Base-by-base conservation (phyloP, 2,797 vertebrate genomes). In the Clamator glandarius region DNA sequence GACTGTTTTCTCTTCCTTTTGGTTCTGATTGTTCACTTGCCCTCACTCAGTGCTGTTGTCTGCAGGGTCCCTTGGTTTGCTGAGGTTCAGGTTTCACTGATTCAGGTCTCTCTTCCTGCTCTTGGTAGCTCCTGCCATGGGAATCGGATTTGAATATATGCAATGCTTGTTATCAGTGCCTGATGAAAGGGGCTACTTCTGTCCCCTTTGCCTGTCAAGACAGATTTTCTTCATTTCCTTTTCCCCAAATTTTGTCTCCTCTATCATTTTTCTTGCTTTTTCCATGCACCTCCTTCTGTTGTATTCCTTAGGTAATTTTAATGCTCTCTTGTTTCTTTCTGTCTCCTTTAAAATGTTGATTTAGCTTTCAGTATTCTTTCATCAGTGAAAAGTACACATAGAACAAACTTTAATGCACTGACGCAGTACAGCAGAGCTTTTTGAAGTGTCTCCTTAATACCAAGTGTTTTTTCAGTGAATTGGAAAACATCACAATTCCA, bases 91-190 rank as follows among this genome's bases (percentile, higher is more conserved):
- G 42, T 82, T 92, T 64, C 50, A 80, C 68, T 25, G n/a, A 69
- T 57, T 84, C 52, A 88, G 44, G 72, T 11, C 41, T 54, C 46
- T 61, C 63, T 92, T 95, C 93, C 92, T 96, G 91, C 83, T 86
- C 90, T 77, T 77, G 50, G 80, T 77, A 42, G 41, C 74, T 89
- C 66, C 57, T 87, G 80, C 84, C 83, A 25, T 64, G 68, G 73
- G 77, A 89, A 90, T 93, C 4, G 2, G 63, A 61, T 78, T 39
- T 73, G 73, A 92, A 81, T 66, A 48, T 55, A 24, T 66, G 51
- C 77, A 62, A 62, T 4, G 3, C 58, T 84, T 79, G 41, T 69
- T 75, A n/a, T 41, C 1, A 2, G 57, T 73, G 59, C 59, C 86
- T 76, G 52, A 54, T 80, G 69, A 91, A 91, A 82, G 41, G 51